phyloP scores from a whole-genome alignment of 1,140 invertebrate species.

The Bombyx mori region DNA sequence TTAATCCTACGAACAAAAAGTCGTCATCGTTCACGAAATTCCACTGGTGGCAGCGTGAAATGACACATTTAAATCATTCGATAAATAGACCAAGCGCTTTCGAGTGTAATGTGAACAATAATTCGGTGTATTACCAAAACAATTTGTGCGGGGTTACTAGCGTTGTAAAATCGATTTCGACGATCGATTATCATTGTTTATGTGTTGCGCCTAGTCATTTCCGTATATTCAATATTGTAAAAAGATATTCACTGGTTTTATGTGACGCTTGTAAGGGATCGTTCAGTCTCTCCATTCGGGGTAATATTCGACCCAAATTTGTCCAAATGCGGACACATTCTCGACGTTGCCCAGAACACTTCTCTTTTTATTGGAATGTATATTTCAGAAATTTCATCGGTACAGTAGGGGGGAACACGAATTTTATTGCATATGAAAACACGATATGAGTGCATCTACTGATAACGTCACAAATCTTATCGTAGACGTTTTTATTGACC shows the following conservation, averaged over 20 bases:
- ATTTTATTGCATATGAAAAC: slow-evolving; percentile 34
- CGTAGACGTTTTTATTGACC: no score
- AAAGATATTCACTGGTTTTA: slow-evolving; percentile 34
- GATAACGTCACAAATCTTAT: no score
- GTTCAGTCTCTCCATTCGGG: slow-evolving; percentile 38
- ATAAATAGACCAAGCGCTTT: slow-evolving; percentile 28
- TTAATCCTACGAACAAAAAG: slow-evolving; percentile 66
- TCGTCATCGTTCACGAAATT: slow-evolving; percentile 39
- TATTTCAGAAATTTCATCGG: slow-evolving; percentile 40
- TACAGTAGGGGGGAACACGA: slow-evolving; percentile 20
- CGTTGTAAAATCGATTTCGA: no score
- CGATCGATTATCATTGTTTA: no score
- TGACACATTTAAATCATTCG: slow-evolving; percentile 53
- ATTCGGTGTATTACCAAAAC: no score
- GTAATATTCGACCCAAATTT: slow-evolving; percentile 52
- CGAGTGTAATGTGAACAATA: no score
- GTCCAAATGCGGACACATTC: slow-evolving; percentile 50
- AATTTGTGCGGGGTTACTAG: no score
- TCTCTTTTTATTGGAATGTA: slow-evolving; percentile 48
- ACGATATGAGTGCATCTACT: slow-evolving; percentile 6
- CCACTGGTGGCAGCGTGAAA: slow-evolving; percentile 48
- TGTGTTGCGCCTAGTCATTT: background rate
- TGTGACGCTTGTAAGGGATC: slow-evolving; percentile 41
- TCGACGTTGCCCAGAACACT: slow-evolving; percentile 37
- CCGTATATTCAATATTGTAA: slow-evolving; percentile 34